Evolutionary conservation across 2,888 invertebrate genomes (phyloP), one percentile per base, ranked within the genome.

Genomic region (Pteria penguin): DNA sequence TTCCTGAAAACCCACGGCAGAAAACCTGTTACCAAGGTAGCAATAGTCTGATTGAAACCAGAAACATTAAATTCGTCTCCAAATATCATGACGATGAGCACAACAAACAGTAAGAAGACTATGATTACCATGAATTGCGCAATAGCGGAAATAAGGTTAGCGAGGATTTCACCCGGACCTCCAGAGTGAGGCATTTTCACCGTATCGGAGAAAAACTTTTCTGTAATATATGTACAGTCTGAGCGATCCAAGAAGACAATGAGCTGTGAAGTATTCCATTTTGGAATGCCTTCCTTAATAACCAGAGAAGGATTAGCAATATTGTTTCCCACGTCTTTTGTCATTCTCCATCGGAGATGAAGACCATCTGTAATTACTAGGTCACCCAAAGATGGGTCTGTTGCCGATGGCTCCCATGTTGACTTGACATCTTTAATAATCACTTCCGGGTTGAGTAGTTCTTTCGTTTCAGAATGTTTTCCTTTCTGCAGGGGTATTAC

Each of bases 71-170:
- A 80, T 2, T 77, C 79, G 29, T 83, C 81, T 14, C 81, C 80
- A 60, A 82, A 83, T 4, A 81, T 80, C 36, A 80, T 54, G 4
- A 83, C 83, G 8, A 83, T 78, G 36, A 83, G 65, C 18, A 81
- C 58, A 8, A 82, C 83, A 60, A 81, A 83, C 31, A 81, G 32
- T 4, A 83, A 65, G 52, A 83, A 83, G 4, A 81, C 27, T 1
- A 80, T 29, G 52, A 82, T 79, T 11, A 68, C 32, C n/a, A 75
- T 68, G 31, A 82, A 79, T 32, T 83, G 79, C 8, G 61, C 52
- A 22, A 67, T n/a, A 3, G 83, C 83, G 8, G 60, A 58, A 1
- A 79, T 24, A 52, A 82, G 78, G 29, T 54, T 70, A 8, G 67
- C 11, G 0, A 79, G 67, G 2, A 82, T 55, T 52, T 79, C 70